These are phyloP conservation scores for Plagiodera versicolora DNA, from an alignment of 2,888 invertebrate genomes.

Conservation along the genomic window DNA sequence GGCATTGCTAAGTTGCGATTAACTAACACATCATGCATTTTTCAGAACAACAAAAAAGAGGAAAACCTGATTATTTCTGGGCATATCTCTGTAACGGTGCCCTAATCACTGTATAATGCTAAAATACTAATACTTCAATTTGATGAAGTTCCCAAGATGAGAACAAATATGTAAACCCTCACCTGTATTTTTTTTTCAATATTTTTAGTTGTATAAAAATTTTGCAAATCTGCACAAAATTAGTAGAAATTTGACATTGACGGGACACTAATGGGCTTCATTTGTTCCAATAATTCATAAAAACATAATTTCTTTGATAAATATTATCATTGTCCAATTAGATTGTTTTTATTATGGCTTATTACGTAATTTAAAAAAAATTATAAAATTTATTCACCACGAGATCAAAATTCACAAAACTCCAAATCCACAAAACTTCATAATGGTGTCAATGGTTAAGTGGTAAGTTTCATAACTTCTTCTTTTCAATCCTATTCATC, in stretches of 20 bases:
- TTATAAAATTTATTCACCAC: no score
- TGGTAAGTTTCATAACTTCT: no score
- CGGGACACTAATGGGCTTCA: slow-evolving; percentile 6
- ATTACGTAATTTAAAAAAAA: slow-evolving; percentile 26
- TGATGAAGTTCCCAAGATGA: background rate
- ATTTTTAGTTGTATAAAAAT: background rate
- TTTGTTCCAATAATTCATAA: slow-evolving; percentile 8
- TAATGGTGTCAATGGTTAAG: no score
- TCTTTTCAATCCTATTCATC: no score
- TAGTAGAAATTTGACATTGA: slow-evolving; percentile 15
- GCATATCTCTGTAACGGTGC: slow-evolving; percentile 30
- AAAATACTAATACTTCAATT: background rate
- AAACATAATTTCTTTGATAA: background rate
- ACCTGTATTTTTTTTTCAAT: background rate
- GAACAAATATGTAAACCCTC: background rate
- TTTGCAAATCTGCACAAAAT: slow-evolving; percentile 8
- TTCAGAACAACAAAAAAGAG: background rate
- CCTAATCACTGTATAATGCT: slow-evolving; percentile 6
- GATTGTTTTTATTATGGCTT: slow-evolving; percentile 16
- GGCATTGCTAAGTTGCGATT: no score
- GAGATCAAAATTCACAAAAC: no score
- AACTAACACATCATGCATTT: background rate
- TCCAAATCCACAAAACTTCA: no score
- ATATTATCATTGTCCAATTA: background rate
- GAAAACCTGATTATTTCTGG: slow-evolving; percentile 43